phyloP scores from a whole-genome alignment of 2,797 vertebrate species.

The Falco naumanni region DNA sequence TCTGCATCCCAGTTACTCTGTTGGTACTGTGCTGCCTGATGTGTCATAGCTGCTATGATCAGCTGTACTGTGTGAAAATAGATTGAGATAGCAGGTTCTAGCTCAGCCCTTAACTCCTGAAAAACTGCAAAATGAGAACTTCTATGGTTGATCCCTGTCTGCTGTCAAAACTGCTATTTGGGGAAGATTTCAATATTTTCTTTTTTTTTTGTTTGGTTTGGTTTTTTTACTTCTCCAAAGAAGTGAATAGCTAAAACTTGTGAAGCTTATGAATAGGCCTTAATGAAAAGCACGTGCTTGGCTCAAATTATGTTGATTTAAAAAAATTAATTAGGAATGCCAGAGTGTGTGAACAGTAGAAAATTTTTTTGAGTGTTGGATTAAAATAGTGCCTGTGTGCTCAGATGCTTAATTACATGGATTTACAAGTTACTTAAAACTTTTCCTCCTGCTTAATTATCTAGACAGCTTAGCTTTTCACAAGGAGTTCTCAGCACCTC shows the following conservation, averaged over 20 bases:
- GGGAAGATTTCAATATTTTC: not conserved
- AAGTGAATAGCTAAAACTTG: not conserved
- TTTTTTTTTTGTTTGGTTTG: not conserved
- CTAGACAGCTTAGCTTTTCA: not conserved
- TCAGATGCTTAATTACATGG: not conserved
- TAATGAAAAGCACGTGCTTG: constrained; percentile 1
- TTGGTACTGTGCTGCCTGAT: not conserved
- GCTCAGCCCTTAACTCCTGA: not conserved
- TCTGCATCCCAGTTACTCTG: not conserved
- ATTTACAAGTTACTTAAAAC: constrained; percentile 49
- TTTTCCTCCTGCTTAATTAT: too few species aligned
- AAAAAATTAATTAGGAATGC: not conserved
- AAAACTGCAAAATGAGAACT: not conserved
- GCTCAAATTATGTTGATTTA: not conserved
- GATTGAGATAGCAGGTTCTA: not conserved
- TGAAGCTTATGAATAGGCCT: not conserved
- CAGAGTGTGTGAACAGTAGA: not conserved
- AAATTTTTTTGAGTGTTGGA: not conserved
- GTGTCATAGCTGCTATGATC: not conserved
- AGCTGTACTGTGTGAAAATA: not conserved
- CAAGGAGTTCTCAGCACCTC: not conserved
- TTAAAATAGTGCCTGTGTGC: not conserved
- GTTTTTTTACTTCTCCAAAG: not conserved
- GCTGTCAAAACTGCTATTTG: not conserved
- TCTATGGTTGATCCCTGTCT: not conserved